Percentiles rank a stretch among this genome's conserved stretches.
phyloP scores from a whole-genome alignment of 2,797 vertebrate genomes.

The Pseudopleuronectes americanus region DNA sequence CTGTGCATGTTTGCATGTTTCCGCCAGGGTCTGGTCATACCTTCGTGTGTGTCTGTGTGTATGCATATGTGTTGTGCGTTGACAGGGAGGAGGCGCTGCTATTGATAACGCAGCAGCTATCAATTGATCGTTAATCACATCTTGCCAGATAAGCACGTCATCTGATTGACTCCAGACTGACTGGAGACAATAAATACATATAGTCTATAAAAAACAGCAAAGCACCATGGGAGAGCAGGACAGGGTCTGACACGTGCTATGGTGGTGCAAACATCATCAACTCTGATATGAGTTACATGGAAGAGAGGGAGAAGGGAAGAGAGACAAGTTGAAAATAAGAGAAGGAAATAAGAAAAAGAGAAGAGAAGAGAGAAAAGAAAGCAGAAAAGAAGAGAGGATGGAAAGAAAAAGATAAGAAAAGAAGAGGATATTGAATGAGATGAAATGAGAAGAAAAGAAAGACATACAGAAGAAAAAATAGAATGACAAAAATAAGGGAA shows the following conservation, averaged over 20 bases:
- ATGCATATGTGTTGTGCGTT: slow-evolving; percentile 4
- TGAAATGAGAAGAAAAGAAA: too few species aligned
- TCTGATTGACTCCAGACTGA: slow-evolving; percentile 89
- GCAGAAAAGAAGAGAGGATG: too few species aligned
- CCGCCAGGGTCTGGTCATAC: background rate
- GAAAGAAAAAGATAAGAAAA: background rate
- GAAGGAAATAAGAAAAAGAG: slow-evolving; percentile 11
- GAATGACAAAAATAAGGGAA: too few species aligned
- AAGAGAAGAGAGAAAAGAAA: background rate
- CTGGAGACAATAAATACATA: slow-evolving; percentile 87
- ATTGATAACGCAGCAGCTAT: slow-evolving; percentile 56
- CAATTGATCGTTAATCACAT: slow-evolving; percentile 74
- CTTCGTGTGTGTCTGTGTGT: background rate
- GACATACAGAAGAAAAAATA: too few species aligned
- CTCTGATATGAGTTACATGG: slow-evolving; percentile 36
- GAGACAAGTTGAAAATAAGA: background rate
- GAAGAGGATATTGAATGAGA: background rate
- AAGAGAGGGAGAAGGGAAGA: slow-evolving; percentile 15
- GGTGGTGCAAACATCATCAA: slow-evolving; percentile 47
- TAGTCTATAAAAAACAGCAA: slow-evolving; percentile 91
- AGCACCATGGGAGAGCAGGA: slow-evolving; percentile 65
- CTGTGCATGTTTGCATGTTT: slow-evolving; percentile 47
- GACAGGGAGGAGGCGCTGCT: slow-evolving; percentile 5
- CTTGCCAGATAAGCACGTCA: slow-evolving; percentile 67
- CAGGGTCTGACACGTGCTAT: slow-evolving; percentile 31